Percentiles rank a stretch among this genome's conserved stretches.
phyloP scores from a whole-genome alignment of 1,140 invertebrate species.

The Nasonia giraulti region DNA sequence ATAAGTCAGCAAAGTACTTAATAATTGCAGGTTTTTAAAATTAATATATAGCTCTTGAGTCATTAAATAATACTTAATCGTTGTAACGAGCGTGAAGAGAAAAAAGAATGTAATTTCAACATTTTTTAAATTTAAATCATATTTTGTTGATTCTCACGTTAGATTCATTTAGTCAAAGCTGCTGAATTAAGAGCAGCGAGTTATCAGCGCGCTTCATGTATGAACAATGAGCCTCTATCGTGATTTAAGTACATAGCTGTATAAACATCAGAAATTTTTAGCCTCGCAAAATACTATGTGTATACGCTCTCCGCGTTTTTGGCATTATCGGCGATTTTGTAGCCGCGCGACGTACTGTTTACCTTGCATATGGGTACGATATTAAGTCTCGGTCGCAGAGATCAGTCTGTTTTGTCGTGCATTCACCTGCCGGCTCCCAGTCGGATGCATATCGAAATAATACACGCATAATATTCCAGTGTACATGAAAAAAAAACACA shows the following conservation, averaged over 20 bases:
- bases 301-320: neutral
- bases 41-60: neutral
- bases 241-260: conserved; percentile 23
- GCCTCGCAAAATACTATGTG: neutral
- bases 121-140: conserved; percentile 25
- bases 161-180: neutral
- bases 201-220: conserved; percentile 8
- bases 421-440: conserved; percentile 14
- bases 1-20: neutral
- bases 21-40: neutral
- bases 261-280: conserved; percentile 24
- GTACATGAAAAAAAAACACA: too few relatives aligned
- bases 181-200: conserved; percentile 16
- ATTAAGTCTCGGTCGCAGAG: conserved; percentile 30
- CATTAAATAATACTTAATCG: neutral
- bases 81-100: neutral
- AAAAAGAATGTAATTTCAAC: neutral
- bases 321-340: conserved; percentile 30
- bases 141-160: conserved; percentile 11
- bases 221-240: conserved; percentile 12
- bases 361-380: conserved; percentile 32
- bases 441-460: conserved; percentile 24
- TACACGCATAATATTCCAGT: too few relatives aligned
- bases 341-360: conserved; percentile 12
- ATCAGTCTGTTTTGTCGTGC: conserved; percentile 34